Conservation (phyloP, 2,888 invertebrate genomes). For the Tethea ocularis region DNA sequence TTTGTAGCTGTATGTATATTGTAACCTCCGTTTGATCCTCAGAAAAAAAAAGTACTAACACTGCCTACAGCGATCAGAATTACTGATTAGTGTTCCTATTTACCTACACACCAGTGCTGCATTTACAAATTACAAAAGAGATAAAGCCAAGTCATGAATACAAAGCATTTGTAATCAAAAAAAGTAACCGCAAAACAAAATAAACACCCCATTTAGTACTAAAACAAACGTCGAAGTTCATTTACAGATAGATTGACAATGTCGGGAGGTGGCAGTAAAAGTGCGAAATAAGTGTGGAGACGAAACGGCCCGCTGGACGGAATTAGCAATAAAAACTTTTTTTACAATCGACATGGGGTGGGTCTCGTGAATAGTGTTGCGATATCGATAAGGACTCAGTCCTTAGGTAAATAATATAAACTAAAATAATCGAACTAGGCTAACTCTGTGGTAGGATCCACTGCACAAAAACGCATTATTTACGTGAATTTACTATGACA, state of each 20-base stretch:
- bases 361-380: constrained; percentile 34
- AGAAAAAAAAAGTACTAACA: too few relatives aligned
- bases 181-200: constrained; percentile 32
- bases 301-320: constrained; percentile 41
- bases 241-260: constrained; percentile 66
- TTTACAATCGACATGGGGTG: constrained; percentile 65
- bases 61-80: too few relatives aligned
- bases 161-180: constrained; percentile 36
- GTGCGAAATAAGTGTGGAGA: constrained; percentile 44
- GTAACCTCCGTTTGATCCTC: too few relatives aligned
- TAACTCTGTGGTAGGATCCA: too few relatives aligned
- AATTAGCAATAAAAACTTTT: constrained; percentile 82
- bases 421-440: too few relatives aligned
- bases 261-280: constrained; percentile 49
- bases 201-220: constrained; percentile 58
- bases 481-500: too few relatives aligned
- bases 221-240: constrained; percentile 64
- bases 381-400: constrained; percentile 11
- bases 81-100: too few relatives aligned
- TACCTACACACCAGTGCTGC: background rate
- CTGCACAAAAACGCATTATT: too few relatives aligned
- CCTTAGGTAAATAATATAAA: too few relatives aligned
- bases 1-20: too few relatives aligned
- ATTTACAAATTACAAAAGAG: constrained; percentile 1
- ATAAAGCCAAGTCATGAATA: constrained; percentile 11